Evolutionary conservation across 2,113 vertebrate species (phyloP), one percentile per base, ranked within the genome.

Genomic region (Tetrao urogallus): DNA sequence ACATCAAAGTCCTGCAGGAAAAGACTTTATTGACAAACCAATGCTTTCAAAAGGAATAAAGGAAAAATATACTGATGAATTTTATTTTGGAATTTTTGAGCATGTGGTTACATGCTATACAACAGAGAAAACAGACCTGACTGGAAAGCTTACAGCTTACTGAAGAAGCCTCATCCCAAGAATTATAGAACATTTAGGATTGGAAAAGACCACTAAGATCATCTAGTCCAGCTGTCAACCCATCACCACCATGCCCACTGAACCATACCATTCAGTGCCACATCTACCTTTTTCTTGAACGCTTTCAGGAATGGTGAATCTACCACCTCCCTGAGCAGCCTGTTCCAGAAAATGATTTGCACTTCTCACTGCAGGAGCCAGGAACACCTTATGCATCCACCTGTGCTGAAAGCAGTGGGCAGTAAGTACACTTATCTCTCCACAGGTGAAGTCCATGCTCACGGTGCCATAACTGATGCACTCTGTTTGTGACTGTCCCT

Each of bases 371-470:
- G 19, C 25, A 67, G 61, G 34, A 83, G 19, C 60, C 86, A 80
- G n/a, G n/a, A 56, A 38, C 9, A 30, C 4, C 32, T 74, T 73
- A 40, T 36, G 42, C 72, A 43, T 64, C 36, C 6, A 17, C 22
- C 2, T 3, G 4, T 40, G 43, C 19, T 74, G 83, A 30, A 87
- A 78, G 65, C 13, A 28, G 22, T 42, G 60, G 50, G 10, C 17
- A 2, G 1, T 60, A 65, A 27, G 14, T 24, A 38, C 0, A 0
- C 32, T 45, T 50, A 24, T 4, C 28, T 21, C 38, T 89, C 36
- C n/a, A 11, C 4, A 52, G 19, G 24, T 0, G 0, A 7, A 79
- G 21, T 74, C 40, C n/a, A 25, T 76, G 82, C 58, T 43, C 2
- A 8, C 18, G 17, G 30, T 85, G 36, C 74, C 40, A 15, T 50